Percentiles rank a stretch among this genome's conserved stretches.
Evolutionary conservation across 2,797 vertebrate genomes (phyloP).

Genomic region (Silurus aristotelis): DNA sequence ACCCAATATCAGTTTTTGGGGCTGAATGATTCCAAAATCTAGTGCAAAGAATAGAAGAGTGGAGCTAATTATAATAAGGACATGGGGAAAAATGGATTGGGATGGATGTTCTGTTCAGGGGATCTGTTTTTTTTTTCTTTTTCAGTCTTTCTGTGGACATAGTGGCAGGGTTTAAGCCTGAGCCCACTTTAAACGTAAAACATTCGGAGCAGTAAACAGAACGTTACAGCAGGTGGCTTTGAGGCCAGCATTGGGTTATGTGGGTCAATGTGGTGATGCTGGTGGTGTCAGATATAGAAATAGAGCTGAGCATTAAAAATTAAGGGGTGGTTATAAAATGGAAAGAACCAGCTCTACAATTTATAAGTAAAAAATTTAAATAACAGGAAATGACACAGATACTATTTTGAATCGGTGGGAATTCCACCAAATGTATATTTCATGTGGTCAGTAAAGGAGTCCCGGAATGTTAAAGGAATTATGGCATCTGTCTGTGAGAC

Average conservation of each 20-base stretch:
- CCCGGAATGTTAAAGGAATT: background rate
- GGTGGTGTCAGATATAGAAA: constrained; percentile 52
- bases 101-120: background rate
- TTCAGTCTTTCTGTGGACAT: background rate
- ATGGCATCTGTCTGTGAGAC: background rate
- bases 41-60: background rate
- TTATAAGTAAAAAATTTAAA: constrained; percentile 24
- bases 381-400: constrained; percentile 39
- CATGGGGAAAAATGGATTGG: background rate
- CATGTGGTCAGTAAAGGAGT: background rate
- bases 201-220: background rate
- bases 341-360: constrained; percentile 25
- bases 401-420: background rate
- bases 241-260: constrained; percentile 44
- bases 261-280: constrained; percentile 48
- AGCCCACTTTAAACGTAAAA: background rate
- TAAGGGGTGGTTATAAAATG: constrained; percentile 44
- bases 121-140: background rate
- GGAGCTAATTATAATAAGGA: background rate
- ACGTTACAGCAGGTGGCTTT: background rate
- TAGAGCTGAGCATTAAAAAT: constrained; percentile 62
- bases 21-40: background rate
- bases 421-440: background rate
- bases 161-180: background rate
- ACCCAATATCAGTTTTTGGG: too few species aligned